phyloP scores from a whole-genome alignment of 1,140 invertebrate genomes.

The Oedothorax gibbosus region DNA sequence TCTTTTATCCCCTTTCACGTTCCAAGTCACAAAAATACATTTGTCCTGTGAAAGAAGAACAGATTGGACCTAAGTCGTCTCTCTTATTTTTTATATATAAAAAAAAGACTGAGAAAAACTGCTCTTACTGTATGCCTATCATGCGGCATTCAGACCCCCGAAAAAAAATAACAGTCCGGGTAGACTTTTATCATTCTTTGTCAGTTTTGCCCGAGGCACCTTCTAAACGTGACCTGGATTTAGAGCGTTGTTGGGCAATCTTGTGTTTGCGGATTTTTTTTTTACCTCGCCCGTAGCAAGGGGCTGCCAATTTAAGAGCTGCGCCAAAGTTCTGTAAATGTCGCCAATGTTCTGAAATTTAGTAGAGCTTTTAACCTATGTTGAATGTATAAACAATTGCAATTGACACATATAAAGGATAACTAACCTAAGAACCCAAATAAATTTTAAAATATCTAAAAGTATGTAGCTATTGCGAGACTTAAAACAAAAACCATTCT shows the following conservation, averaged over 20 bases:
- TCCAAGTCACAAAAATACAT: constrained; percentile 55
- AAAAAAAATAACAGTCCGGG: constrained; percentile 30
- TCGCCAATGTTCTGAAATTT: too few relatives aligned
- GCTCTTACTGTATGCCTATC: constrained; percentile 59
- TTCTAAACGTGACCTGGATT: constrained; percentile 54
- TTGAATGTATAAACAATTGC: too few relatives aligned
- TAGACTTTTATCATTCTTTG: constrained; percentile 60
- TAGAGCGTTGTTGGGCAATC: constrained; percentile 30
- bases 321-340: too few relatives aligned
- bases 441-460: too few relatives aligned
- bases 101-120: constrained; percentile 16
- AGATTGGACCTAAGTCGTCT: constrained; percentile 36
- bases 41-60: constrained; percentile 57
- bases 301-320: neutral
- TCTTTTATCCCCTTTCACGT: neutral
- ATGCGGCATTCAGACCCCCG: constrained; percentile 17
- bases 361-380: too few relatives aligned
- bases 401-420: too few relatives aligned
- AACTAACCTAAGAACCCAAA: too few relatives aligned
- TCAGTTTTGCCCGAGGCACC: constrained; percentile 53
- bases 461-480: too few relatives aligned
- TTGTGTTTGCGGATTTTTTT: constrained; percentile 32
- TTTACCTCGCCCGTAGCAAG: neutral
- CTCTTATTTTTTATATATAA: neutral
- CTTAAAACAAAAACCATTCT: too few relatives aligned